Evolutionary conservation across 2,888 invertebrate genomes (phyloP).

Genomic region (Hetaerina titia): DNA sequence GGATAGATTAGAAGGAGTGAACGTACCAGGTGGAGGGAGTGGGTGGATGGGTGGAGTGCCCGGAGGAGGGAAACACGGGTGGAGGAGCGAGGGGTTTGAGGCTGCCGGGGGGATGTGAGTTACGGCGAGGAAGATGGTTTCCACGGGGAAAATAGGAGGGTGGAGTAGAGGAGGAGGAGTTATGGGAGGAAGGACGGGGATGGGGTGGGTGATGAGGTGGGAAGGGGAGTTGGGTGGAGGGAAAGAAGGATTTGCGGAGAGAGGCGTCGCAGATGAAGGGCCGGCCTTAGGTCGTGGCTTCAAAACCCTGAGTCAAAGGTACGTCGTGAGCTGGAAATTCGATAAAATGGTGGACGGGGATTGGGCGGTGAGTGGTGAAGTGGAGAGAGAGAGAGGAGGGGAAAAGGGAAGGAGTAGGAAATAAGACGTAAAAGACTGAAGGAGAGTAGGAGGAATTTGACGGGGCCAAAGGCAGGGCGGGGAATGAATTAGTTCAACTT

Average conservation of each 20-base stretch:
- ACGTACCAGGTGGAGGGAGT: slow-evolving; percentile 14
- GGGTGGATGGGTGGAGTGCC: background rate
- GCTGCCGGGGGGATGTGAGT: background rate
- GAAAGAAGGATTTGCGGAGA: background rate
- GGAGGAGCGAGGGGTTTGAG: background rate
- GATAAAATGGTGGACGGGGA: slow-evolving; percentile 29
- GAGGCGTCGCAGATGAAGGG: slow-evolving; percentile 24
- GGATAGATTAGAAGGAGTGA: slow-evolving; percentile 14
- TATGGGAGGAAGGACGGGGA: background rate
- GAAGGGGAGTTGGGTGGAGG: background rate
- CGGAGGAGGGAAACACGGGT: background rate
- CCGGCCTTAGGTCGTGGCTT: slow-evolving; percentile 26
- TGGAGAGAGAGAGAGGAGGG: background rate
- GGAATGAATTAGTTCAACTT: background rate
- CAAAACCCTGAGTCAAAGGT: slow-evolving; percentile 19
- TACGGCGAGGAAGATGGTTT: slow-evolving; percentile 13
- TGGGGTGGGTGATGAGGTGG: background rate
- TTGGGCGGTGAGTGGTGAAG: background rate
- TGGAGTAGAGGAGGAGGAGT: background rate
- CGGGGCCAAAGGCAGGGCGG: background rate
- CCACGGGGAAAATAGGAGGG: background rate
- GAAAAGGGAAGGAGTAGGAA: background rate
- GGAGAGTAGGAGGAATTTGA: background rate
- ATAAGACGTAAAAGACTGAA: background rate
- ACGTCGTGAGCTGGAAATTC: slow-evolving; percentile 11